Base-by-base conservation (phyloP, 2,797 vertebrate genomes). In the Gymnocypris eckloni region DNA sequence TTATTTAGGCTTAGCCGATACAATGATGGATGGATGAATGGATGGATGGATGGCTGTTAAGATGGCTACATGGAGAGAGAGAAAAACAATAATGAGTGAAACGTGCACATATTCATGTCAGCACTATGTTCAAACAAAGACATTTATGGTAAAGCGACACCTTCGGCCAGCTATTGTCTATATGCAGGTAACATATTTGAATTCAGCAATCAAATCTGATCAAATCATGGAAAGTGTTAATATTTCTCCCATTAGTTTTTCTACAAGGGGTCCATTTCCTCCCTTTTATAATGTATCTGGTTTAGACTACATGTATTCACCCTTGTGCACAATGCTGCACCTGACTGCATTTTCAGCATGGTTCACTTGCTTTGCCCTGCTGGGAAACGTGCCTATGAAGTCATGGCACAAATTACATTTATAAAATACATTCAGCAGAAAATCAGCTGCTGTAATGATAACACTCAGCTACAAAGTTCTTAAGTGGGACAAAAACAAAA, bases 341-440 rank as follows among this genome's bases (percentile, higher is more conserved):
- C 25, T 52, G 25, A 66, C 59, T 48, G 43, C 28, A 67, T 66
- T 83, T 67, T 76, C 82, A 67, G 20, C 12, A 83, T 39, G 18
- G 25, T 61, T 64, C 9, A 20, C 39, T 15, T 61, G 52, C 16
- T 33, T 22, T 73, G 7, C 39, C 25, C 70, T 64, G 54, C 54
- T 83, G 70, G 70, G 41, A 83, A 83, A 61, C 33, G 39, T 59
- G 16, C 41, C 25, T 76, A 11, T 66, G 18, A 83, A 83, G 25
- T 48, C 22, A 37, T 12, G 43, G 20, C 56, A 80, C 75, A 81
- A 83, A 83, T 66, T 50, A 66, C 28, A 75, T 66, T 45, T 6
- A 66, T 41, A 72, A 39, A 82, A 59, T 25, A 25, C 3, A 61
- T 45, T 75, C 71, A 83, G 71, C 54, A 83, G 71, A 83, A 75